Evolutionary conservation across 37 sponge, comb jelly and placozoan species (phyloP).

Genomic region (Crambe crambe): DNA sequence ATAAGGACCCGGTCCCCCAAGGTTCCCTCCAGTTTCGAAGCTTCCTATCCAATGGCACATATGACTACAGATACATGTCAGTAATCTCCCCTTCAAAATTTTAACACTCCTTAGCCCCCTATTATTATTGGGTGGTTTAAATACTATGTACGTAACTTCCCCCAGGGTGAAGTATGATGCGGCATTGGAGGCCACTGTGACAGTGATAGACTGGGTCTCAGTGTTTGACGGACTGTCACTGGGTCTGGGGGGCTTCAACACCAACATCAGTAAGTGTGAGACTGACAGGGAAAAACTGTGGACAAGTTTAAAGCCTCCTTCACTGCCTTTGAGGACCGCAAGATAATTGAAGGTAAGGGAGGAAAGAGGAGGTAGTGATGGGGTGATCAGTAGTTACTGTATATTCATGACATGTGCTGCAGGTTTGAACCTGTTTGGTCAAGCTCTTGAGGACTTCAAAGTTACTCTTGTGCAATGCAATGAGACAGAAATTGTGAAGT

Average conservation of each 20-base stretch:
- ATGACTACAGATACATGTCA: constrained; percentile 55
- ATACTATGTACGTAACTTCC: not conserved
- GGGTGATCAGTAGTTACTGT: not conserved
- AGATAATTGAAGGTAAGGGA: constrained; percentile 50
- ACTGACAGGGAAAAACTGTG: constrained; percentile 64
- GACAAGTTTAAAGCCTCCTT: constrained; percentile 61
- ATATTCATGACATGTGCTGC: too few relatives aligned
- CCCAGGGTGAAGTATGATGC: constrained; percentile 65
- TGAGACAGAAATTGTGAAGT: constrained; percentile 49
- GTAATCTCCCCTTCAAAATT: not conserved
- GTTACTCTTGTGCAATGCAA: constrained; percentile 62
- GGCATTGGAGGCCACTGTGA: too few relatives aligned
- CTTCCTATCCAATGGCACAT: constrained; percentile 48
- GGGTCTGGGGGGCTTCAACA: constrained; percentile 57
- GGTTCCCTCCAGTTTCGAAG: constrained; percentile 34
- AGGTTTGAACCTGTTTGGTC: constrained; percentile 58
- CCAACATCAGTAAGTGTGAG: constrained; percentile 58
- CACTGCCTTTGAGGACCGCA: constrained; percentile 59
- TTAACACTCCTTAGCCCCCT: not conserved
- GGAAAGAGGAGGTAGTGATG: not conserved
- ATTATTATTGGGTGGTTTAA: too few relatives aligned
- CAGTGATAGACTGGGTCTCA: constrained; percentile 54
- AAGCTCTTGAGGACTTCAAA: constrained; percentile 50
- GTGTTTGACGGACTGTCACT: constrained; percentile 58
- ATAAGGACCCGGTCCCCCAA: constrained; percentile 54